phyloP scores from a whole-genome alignment of 2,797 vertebrate genomes.

The Anisognathus igniventris region DNA sequence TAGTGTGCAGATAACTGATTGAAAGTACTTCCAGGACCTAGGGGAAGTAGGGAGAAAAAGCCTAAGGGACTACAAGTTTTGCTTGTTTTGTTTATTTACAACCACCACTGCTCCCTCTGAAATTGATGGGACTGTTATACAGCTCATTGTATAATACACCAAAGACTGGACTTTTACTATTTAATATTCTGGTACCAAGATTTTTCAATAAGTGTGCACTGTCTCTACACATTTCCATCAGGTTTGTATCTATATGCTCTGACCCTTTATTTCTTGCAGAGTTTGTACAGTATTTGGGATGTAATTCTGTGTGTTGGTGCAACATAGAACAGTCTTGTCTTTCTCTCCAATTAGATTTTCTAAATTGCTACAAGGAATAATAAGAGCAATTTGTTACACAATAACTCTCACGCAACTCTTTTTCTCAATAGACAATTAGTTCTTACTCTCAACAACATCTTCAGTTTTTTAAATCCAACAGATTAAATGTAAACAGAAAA shows the following conservation, averaged over 20 bases:
- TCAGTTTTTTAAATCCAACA: background rate
- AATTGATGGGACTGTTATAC: background rate
- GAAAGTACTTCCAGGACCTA: background rate
- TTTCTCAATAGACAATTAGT: background rate
- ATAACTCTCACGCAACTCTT: background rate
- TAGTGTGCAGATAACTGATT: background rate
- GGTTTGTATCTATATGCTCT: background rate
- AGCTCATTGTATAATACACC: background rate
- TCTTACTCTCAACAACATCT: background rate
- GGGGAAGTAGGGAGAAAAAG: background rate
- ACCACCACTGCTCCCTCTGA: background rate
- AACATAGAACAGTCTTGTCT: background rate
- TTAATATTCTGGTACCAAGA: background rate
- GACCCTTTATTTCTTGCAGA: background rate
- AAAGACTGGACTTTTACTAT: background rate
- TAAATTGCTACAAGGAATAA: background rate
- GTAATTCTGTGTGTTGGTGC: background rate
- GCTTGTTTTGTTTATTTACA: background rate
- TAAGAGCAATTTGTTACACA: background rate
- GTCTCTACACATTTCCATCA: background rate
- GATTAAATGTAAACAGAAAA: background rate
- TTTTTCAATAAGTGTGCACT: background rate
- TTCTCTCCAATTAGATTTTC: background rate
- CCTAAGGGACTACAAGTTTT: accelerated
- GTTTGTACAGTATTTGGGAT: background rate